Conservation (phyloP, 2,888 invertebrate genomes). For the Oxyteleia sp. region DNA sequence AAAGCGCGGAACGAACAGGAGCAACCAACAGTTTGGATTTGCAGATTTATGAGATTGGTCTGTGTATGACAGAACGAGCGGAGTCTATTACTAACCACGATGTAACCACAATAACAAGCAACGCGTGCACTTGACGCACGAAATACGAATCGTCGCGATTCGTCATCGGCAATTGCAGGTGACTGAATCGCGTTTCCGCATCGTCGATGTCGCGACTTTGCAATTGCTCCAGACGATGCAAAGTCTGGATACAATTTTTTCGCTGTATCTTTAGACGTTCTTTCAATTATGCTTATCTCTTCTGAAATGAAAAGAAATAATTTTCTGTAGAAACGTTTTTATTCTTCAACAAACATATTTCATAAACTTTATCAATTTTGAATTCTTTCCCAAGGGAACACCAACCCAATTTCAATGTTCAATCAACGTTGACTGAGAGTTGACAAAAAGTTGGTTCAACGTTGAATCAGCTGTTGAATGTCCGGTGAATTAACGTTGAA, state of each 20-base stretch:
- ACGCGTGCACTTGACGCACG: slow-evolving; percentile 77
- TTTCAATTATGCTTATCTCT: too few species aligned
- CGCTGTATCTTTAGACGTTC: too few species aligned
- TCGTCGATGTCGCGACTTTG: slow-evolving; percentile 13
- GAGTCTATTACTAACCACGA: slow-evolving; percentile 64
- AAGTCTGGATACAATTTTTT: not conserved
- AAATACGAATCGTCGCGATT: slow-evolving; percentile 73
- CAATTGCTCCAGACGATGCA: not conserved
- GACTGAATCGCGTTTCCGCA: slow-evolving; percentile 52
- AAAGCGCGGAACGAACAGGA: slow-evolving; percentile 5
- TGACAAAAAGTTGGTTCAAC: too few species aligned
- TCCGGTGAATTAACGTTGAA: too few species aligned
- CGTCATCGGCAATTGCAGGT: slow-evolving; percentile 69
- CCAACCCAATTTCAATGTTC: too few species aligned
- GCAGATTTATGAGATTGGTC: slow-evolving; percentile 47
- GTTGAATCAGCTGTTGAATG: too few species aligned
- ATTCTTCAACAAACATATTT: too few species aligned
- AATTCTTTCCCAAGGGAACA: too few species aligned
- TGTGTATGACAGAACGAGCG: slow-evolving; percentile 50
- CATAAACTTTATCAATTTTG: too few species aligned
- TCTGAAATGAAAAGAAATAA: too few species aligned
- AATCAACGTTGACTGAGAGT: too few species aligned
- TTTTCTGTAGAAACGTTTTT: too few species aligned
- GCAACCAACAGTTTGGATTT: slow-evolving; percentile 37
- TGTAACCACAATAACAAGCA: slow-evolving; percentile 75